Conservation (phyloP, 2,888 invertebrate genomes). For the Minunthozetes semirufus region DNA sequence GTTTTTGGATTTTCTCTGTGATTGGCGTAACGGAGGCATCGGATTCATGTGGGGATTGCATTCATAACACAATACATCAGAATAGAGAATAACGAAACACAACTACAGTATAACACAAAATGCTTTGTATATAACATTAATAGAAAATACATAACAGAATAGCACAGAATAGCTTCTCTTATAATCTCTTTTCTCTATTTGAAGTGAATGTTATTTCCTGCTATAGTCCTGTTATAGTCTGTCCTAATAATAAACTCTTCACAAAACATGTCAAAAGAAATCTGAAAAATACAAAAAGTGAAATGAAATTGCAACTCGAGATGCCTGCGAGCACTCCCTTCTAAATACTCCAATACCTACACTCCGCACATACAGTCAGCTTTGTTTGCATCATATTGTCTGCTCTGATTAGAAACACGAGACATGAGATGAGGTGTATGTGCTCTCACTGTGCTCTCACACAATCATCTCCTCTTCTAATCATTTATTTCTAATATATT, state of each 20-base stretch:
- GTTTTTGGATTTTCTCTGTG: constrained; percentile 14
- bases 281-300: constrained; percentile 11
- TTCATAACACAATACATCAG: neutral
- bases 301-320: constrained; percentile 17
- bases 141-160: neutral
- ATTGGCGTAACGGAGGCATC: constrained; percentile 19
- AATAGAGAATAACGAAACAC: constrained; percentile 3
- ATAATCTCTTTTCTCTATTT: constrained; percentile 27
- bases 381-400: constrained; percentile 3
- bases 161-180: neutral
- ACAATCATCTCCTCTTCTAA: neutral
- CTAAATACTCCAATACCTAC: no score
- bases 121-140: neutral
- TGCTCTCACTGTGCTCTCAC: neutral
- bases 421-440: constrained; percentile 3
- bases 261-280: constrained; percentile 24
- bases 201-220: constrained; percentile 29
- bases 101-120: neutral
- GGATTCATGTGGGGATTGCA: constrained; percentile 16
- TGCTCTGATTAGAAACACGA: constrained; percentile 7
- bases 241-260: constrained; percentile 26
- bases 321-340: neutral
- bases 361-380: no score
- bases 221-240: constrained; percentile 13
- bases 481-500: constrained; percentile 15